Evolutionary conservation across 2,888 invertebrate species (phyloP), one percentile per base, ranked within the genome.

Genomic region (Prostheceraeus crozeri): DNA sequence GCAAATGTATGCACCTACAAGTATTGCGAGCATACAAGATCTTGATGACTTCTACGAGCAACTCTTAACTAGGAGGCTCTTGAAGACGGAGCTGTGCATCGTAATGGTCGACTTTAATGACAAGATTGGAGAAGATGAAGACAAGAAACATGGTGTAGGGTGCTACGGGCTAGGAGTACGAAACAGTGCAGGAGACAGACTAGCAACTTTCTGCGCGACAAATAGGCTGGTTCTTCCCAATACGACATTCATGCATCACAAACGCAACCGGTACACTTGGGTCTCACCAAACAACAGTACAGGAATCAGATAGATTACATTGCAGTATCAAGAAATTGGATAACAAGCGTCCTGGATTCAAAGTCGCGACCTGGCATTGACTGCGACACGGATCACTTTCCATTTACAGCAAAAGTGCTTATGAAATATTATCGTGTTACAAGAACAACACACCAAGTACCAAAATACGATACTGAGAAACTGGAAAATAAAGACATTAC

Each of bases 231-330:
- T 16, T 16, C 14, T 40, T 23, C 14, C 40, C 23, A 40, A 40
- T 23, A 40, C 40, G 19, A 40, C 14, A 16, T 40, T 40, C 40
- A 4, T 16, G n/a, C 40, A 40, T 40, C 40, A 40, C 40, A 23
- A 40, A 40, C 14, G 40, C 19, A 16, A 23, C 23, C 14, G 40
- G 40, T 40, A n/a, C 23, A 40, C 40, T 40, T 40, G 40, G 40
- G 19, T 40, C 14, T 40, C 40, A 16, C 40, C 40, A 16, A 23
- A 40, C n/a, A 40, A 40, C 14, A 40, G 40, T 16, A 40, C 40
- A 40, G 16, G 40, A 40, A 40, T 40, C 40, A 40, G 40, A 40
- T 40, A 40, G 40, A 40, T 23, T 40, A 40, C 40, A 40, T 40
- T 4, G 19, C 23, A 23, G 19, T 40, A 16, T 16, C 14, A 16